phyloP scores from a whole-genome alignment of 92 coral and sea anemone species.

The Phymanthus crucifer region DNA sequence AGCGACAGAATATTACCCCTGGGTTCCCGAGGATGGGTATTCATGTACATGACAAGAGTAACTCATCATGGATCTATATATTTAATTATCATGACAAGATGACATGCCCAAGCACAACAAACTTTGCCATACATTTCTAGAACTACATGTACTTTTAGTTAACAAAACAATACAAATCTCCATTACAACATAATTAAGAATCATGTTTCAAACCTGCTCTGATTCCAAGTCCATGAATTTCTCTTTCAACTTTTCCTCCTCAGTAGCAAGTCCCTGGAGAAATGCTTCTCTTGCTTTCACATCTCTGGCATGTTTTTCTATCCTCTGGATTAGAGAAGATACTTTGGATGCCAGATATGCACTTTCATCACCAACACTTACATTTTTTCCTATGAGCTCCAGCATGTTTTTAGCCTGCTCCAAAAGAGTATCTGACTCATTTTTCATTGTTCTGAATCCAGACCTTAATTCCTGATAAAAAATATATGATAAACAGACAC shows the following conservation, averaged over 20 bases:
- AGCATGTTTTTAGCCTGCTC: slow-evolving; percentile 14
- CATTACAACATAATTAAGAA: not conserved
- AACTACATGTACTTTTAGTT: too few relatives aligned
- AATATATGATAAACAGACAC: not conserved
- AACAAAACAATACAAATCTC: too few relatives aligned
- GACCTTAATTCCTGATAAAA: slow-evolving; percentile 46
- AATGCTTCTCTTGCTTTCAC: slow-evolving; percentile 72
- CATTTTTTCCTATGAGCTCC: not conserved
- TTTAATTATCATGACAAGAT: too few relatives aligned
- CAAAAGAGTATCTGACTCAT: slow-evolving; percentile 36
- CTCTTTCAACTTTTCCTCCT: slow-evolving; percentile 61
- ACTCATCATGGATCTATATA: too few relatives aligned
- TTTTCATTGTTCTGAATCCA: slow-evolving; percentile 38
- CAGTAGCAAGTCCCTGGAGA: slow-evolving; percentile 53
- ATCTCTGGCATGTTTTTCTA: slow-evolving; percentile 48
- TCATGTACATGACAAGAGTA: too few relatives aligned
- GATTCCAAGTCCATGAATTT: slow-evolving; percentile 60
- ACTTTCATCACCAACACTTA: slow-evolving; percentile 34
- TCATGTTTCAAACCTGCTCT: slow-evolving; percentile 62
- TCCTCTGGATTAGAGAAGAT: slow-evolving; percentile 21
- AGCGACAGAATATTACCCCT: too few relatives aligned
- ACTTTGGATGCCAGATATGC: slow-evolving; percentile 46
- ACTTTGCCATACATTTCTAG: too few relatives aligned
- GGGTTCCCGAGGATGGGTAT: too few relatives aligned
- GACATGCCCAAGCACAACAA: too few relatives aligned